Evolutionary conservation across 2,888 invertebrate genomes (phyloP).

Genomic region (Helicoverpa assulta): DNA sequence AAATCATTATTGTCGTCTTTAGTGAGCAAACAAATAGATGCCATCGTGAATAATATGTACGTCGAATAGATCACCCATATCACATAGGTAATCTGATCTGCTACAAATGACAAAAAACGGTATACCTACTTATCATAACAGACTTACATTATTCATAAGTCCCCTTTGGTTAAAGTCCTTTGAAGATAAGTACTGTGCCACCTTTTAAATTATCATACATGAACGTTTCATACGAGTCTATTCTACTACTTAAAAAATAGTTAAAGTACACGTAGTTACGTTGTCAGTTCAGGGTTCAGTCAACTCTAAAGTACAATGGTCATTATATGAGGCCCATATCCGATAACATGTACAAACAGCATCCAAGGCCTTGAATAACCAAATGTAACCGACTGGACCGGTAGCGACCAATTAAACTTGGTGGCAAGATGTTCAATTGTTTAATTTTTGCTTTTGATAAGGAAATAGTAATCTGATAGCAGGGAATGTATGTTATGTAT

Average conservation of each 20-base stretch:
- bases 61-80: no score
- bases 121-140: no score
- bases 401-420: neutral
- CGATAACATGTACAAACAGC: neutral
- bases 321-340: neutral
- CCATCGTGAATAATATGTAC: no score
- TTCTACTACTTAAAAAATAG: no score
- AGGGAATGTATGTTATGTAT: no score
- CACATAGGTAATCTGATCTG: no score
- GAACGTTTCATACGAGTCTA: no score
- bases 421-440: neutral
- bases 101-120: no score
- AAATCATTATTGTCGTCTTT: slow-evolving; percentile 19
- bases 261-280: neutral
- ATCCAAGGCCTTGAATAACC: neutral
- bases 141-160: no score
- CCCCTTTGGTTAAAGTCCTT: no score
- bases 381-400: neutral
- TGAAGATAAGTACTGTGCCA: no score
- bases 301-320: neutral
- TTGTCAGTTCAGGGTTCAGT: neutral
- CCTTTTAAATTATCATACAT: no score
- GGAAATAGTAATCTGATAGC: neutral
- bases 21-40: neutral
- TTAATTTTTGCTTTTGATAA: neutral